Conservation (phyloP, 2,888 invertebrate species). For the Tetranychus truncatus region DNA sequence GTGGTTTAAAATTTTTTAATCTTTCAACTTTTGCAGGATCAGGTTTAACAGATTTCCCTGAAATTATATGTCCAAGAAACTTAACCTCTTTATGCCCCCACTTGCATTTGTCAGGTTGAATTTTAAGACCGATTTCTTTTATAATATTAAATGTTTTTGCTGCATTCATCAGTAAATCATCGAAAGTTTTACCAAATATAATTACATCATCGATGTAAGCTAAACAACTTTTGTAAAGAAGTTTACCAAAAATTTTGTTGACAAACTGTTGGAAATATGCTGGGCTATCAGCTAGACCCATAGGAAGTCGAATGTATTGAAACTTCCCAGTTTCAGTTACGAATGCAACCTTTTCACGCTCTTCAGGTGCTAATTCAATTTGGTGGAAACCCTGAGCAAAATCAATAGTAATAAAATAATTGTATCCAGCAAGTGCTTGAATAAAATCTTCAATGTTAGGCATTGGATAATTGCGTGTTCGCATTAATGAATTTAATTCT, state of each 20-base stretch:
- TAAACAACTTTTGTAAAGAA: too few relatives aligned
- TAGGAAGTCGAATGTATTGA: neutral
- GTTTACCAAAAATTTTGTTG: too few relatives aligned
- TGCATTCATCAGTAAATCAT: too few relatives aligned
- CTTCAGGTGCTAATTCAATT: neutral
- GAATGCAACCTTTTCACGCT: neutral
- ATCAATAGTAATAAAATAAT: neutral
- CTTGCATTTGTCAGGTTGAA: neutral
- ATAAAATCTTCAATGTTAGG: neutral
- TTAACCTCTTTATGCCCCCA: neutral
- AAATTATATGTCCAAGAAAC: neutral
- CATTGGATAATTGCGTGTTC: neutral
- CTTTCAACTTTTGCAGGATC: neutral
- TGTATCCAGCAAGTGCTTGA: neutral
- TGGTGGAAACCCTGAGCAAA: conserved; percentile 2
- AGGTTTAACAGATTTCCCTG: neutral
- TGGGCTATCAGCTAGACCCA: neutral
- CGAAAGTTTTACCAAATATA: too few relatives aligned
- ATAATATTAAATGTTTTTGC: too few relatives aligned
- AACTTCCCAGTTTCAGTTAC: neutral
- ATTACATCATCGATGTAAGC: too few relatives aligned
- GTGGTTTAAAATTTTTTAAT: neutral
- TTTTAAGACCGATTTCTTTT: too few relatives aligned
- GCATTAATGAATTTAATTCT: too few relatives aligned
- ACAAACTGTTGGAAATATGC: neutral